Percentiles rank a stretch among this genome's conserved stretches.
phyloP scores from a whole-genome alignment of 1,140 invertebrate genomes.

The Asbolus verrucosus region DNA sequence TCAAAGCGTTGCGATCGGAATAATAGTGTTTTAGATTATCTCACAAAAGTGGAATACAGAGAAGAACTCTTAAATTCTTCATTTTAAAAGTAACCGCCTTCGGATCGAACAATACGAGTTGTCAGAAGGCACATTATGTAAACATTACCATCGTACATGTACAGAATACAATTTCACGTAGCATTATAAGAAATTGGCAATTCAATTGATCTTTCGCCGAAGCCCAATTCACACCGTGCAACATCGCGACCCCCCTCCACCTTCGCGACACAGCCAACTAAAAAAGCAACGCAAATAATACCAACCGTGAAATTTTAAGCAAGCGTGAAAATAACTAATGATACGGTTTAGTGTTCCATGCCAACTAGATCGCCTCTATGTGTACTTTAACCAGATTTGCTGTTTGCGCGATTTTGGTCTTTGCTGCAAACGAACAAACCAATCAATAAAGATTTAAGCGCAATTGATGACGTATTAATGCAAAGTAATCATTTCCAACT shows the following conservation, averaged over 20 bases:
- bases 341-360: conserved; percentile 33
- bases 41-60: conserved; percentile 33
- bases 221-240: conserved; percentile 8
- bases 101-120: conserved; percentile 51
- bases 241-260: neutral
- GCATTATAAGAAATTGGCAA: conserved; percentile 61
- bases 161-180: conserved; percentile 58
- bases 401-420: neutral
- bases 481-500: neutral
- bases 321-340: conserved; percentile 39
- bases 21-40: conserved; percentile 26
- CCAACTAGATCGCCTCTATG: conserved; percentile 19
- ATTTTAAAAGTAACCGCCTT: conserved; percentile 40
- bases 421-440: neutral
- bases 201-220: conserved; percentile 58
- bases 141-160: conserved; percentile 58
- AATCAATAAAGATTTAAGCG: conserved; percentile 2
- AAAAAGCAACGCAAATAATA: conserved; percentile 28
- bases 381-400: conserved; percentile 17
- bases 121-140: conserved; percentile 58
- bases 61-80: conserved; percentile 49
- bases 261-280: neutral
- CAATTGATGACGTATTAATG: conserved; percentile 1
- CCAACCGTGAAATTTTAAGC: conserved; percentile 31
- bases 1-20: conserved; percentile 25